These are phyloP conservation scores for Harpalus rubripes DNA, from an alignment of 2,888 invertebrate genomes.

Conservation along the genomic window DNA sequence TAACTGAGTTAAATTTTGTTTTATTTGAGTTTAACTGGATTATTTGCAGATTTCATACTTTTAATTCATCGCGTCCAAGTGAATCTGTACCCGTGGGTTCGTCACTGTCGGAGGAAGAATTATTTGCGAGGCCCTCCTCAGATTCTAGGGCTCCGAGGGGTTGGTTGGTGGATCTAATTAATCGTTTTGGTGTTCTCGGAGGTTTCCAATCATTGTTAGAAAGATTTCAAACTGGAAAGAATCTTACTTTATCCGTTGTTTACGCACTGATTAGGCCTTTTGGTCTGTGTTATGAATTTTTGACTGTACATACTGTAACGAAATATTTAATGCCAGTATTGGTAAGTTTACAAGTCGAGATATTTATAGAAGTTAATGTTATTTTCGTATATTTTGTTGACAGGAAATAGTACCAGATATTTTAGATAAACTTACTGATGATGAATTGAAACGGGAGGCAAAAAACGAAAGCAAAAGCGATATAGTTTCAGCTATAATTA, in stretches of 20 bases:
- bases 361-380: conserved; percentile 53
- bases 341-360: conserved; percentile 79
- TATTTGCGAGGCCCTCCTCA: conserved; percentile 85
- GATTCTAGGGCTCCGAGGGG: conserved; percentile 94
- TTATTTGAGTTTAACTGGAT: not conserved
- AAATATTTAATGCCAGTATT: conserved; percentile 95
- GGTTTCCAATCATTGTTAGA: conserved; percentile 93
- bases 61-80: conserved; percentile 88
- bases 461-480: conserved; percentile 98
- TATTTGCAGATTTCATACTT: conserved; percentile 88
- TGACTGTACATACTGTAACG: conserved; percentile 93
- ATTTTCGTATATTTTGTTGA: conserved; percentile 48
- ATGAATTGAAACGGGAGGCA: conserved; percentile 96
- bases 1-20: not conserved
- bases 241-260: conserved; percentile 87
- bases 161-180: conserved; percentile 97
- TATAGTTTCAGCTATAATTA: conserved; percentile 95
- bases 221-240: conserved; percentile 88
- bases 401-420: conserved; percentile 94
- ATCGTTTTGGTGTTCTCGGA: conserved; percentile 93
- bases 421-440: conserved; percentile 95
- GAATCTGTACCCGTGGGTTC: conserved; percentile 84
- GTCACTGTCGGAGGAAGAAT: conserved; percentile 84
- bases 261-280: conserved; percentile 93
- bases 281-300: conserved; percentile 93